Evolutionary conservation across 1,140 invertebrate species (phyloP).

Genomic region (Neodiprion fabricii): DNA sequence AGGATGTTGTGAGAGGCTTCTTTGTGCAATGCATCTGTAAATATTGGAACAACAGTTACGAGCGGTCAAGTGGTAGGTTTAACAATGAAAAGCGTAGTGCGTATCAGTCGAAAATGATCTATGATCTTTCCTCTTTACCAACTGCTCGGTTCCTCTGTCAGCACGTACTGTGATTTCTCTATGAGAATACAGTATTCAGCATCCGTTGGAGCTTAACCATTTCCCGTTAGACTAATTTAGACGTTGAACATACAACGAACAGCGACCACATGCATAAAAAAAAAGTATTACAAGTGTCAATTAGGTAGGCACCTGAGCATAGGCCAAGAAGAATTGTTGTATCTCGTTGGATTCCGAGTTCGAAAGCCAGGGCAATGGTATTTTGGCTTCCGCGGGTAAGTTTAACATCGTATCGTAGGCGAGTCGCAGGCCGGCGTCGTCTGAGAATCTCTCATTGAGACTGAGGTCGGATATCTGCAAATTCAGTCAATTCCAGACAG

Average conservation of each 20-base stretch:
- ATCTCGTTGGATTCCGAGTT: slow-evolving; percentile 25
- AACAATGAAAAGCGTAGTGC: too few species aligned
- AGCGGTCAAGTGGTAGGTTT: not conserved
- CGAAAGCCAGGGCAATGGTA: slow-evolving; percentile 37
- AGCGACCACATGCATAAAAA: too few species aligned
- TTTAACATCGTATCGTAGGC: slow-evolving; percentile 44
- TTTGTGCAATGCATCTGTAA: slow-evolving; percentile 47
- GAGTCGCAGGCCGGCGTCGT: slow-evolving; percentile 40
- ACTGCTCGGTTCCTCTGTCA: too few species aligned
- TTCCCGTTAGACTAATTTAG: too few species aligned
- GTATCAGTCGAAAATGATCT: too few species aligned
- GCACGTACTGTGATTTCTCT: slow-evolving; percentile 29
- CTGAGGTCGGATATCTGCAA: slow-evolving; percentile 36
- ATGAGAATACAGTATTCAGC: slow-evolving; percentile 1
- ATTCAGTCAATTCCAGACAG: slow-evolving; percentile 13
- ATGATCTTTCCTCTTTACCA: too few species aligned
- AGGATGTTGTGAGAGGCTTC: slow-evolving; percentile 35
- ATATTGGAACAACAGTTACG: slow-evolving; percentile 15
- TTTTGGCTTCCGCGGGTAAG: slow-evolving; percentile 18
- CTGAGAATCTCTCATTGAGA: slow-evolving; percentile 43
- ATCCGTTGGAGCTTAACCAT: too few species aligned
- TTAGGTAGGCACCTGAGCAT: slow-evolving; percentile 41
- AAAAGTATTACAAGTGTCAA: too few species aligned
- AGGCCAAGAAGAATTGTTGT: slow-evolving; percentile 43
- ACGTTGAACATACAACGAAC: too few species aligned